Evolutionary conservation across 2,797 vertebrate genomes (phyloP), one percentile per base, ranked within the genome.

Genomic region (Ptychobarbus kaznakovi): DNA sequence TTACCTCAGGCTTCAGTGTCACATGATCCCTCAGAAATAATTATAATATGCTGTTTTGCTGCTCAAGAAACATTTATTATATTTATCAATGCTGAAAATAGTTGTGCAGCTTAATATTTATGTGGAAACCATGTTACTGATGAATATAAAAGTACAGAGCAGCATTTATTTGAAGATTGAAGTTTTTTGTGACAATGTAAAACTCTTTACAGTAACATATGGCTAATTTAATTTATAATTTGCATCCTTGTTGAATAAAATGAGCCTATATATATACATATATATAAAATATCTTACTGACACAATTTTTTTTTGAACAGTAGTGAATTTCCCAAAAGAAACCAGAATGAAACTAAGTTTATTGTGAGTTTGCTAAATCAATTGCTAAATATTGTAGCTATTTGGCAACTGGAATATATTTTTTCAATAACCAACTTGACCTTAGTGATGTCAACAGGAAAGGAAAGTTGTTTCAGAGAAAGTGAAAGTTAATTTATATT

Each of bases 371-470:
- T 32, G 4, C 25, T 18, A 49, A 49, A 32, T 28, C n/a, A 10
- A 5, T 18, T 4, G 25, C 4, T 38, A 53, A 38, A 12, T 35
- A 22, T 28, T 7, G 5, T 13, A 20, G 38, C n/a, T 78, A 2
- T 61, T 44, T 28, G 56, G 4, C 22, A 16, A 5, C 12, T 42
- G 4, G 13, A 44, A 18, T 4, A 44, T 69, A 40, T 25, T 3
- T 22, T 25, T 3, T 22, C 51, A 42, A 32, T n/a, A 81, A 15
- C 4, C 25, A 38, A 75, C 4, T 18, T 32, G 28, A 1, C 20
- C 53, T 77, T 40, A 42, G 22, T 42, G 15, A 78, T 42, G 38
- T 72, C 51, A 72, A n/a, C 5, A 70, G 35, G 56, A 72, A 81
- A 56, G 9, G 1, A 58, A 77, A 61, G 22, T 40, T 2, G 13